Evolutionary conservation across 2,113 vertebrate genomes (phyloP), one percentile per base, ranked within the genome.

Genomic region (Microtus richardsoni): DNA sequence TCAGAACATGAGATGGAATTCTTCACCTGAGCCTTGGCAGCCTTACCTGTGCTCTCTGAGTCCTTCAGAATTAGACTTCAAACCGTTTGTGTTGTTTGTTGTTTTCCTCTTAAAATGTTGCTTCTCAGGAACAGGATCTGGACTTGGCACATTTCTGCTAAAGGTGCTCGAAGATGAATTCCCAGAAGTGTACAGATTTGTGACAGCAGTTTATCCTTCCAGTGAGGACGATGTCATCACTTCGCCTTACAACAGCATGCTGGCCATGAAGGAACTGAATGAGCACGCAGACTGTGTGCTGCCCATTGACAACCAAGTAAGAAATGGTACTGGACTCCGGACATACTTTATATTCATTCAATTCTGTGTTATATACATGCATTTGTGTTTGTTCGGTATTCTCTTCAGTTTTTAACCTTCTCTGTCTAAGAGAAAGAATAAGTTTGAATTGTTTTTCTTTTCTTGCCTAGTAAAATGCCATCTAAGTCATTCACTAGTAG

Each of bases 261-360:
- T 99, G 97, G 99, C 99, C 95, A 99, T 99, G 99, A 99, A 98
- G 84, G 99, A 99, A 95, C 99, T 99, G 41, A 99, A 98, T 9
- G 99, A 99, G 96, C 99, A 99, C 33, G 99, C 99, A 7, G 99
- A 99, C 98, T 99, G 99, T 97, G 99, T 99, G 17, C 97, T 99
- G 68, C 99, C 99, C 64, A 98, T 99, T 77, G 99, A 99, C 97
- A 99, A 99, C 97, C 99, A 99, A 98, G 99, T 99, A 97, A 98
- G 98, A 97, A 89, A 89, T 66, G 36, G 62, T 93, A 30, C 7
- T 94, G 0, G 30, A 49, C 7, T 78, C 92, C 10, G 62, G n/a
- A 13, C 68, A 66, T 28, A 39, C 17, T 39, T 47, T 44, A 16
- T 39, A 77, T 52, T 64, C 5, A 90, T 80, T 94, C 24, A 24